Percentiles rank a stretch among this genome's conserved stretches.
Evolutionary conservation across 1,140 invertebrate genomes (phyloP).

Genomic region (Papilio polyxenes): DNA sequence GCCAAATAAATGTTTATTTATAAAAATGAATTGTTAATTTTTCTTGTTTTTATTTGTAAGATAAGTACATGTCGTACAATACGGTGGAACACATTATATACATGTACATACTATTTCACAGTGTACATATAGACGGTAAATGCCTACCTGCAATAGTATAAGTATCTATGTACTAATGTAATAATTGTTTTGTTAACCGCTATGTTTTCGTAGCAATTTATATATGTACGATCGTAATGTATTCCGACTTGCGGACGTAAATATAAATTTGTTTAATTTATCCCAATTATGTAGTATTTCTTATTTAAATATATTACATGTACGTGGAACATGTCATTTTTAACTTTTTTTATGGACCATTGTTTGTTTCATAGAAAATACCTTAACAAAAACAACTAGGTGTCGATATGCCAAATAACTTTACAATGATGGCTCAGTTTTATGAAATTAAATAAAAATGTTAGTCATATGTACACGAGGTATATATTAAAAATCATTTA

Average conservation of each 20-base stretch:
- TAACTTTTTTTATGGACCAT: constrained; percentile 33
- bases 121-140: constrained; percentile 29
- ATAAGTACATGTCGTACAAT: constrained; percentile 37
- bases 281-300: background rate
- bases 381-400: background rate
- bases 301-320: constrained; percentile 22
- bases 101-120: constrained; percentile 34
- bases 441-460: constrained; percentile 7
- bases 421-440: background rate
- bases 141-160: constrained; percentile 33
- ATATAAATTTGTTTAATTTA: constrained; percentile 23
- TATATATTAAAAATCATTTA: constrained; percentile 14
- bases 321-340: constrained; percentile 35
- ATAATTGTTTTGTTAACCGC: constrained; percentile 26
- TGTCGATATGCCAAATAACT: constrained; percentile 7
- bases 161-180: constrained; percentile 31
- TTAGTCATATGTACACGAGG: constrained; percentile 21
- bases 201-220: constrained; percentile 34
- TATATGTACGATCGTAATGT: constrained; percentile 34
- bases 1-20: constrained; percentile 40
- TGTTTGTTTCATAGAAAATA: background rate
- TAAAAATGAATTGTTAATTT: constrained; percentile 37
- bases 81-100: constrained; percentile 37
- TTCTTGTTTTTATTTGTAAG: constrained; percentile 34
- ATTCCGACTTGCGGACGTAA: background rate